Base-by-base conservation (phyloP, 2,888 invertebrate species). In the Podotricha telesiphe region DNA sequence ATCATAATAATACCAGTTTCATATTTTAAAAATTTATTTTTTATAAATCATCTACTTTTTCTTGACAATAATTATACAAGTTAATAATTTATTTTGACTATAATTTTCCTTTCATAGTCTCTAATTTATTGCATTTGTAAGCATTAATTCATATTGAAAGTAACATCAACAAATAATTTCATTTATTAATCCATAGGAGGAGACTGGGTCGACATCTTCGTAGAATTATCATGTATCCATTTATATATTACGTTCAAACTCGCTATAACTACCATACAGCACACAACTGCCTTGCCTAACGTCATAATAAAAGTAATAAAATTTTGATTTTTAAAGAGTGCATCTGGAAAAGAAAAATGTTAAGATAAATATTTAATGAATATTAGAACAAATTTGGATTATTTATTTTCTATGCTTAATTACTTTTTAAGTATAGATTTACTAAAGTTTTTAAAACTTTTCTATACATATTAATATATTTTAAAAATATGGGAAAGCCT, bases 401-500 rank as follows among this genome's bases (percentile, higher is more conserved):
- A 50, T 20, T 34, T 62, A 42, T 55, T 66, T 17, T 22, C 17
- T 56, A 65, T 59, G 28, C 48, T 50, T 62, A 48, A 34, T 59
- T 45, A 8, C 48, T 47, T 40, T 47, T 28, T 34, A 47, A 47
- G 34, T 34, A 65, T 37, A 20, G 13, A 48, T 50, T 50, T 19
- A n/a, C 17, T 10, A 19, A 59, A 45, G 20, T 19, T 22, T 65
- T 65, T n/a, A 15, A 28, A 28, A 34, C 15, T 17, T 28, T 50
- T 61, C 11, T 42, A 34, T 61, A 10, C 5, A 53, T 37, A 61
- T 10, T 40, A 55, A n/a, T 65, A n/a, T 53, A 56, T 40, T 8
- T 34, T 58, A 17, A 22, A 10, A 42, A 42, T 22, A 69, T 69
- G 47, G 56, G 40, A 66, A 72, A 71, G 88, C 92, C 91, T 92